A percentile compares a stretch with the other conserved stretches of the same genome.
These are phyloP conservation scores for Phalacrocorax pelagicus DNA, from an alignment of 2,113 vertebrate genomes.

Conservation along the genomic window DNA sequence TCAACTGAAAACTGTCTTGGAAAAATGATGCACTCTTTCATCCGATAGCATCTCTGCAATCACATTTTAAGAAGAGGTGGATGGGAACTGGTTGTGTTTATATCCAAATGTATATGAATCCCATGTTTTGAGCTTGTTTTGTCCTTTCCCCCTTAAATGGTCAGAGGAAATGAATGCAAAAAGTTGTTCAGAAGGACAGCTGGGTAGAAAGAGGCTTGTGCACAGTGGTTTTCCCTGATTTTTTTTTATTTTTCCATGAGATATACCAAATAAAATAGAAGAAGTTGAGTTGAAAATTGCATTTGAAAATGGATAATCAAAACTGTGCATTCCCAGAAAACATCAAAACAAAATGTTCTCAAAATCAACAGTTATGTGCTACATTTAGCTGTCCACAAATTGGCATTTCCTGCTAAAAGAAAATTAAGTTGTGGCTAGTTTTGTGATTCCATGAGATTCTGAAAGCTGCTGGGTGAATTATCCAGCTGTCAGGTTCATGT, in stretches of 20 bases:
- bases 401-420: not conserved
- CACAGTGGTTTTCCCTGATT: not conserved
- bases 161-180: not conserved
- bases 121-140: not conserved
- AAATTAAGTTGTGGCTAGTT: not conserved
- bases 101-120: not conserved
- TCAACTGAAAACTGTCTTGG: not conserved
- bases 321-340: not conserved
- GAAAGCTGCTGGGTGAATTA: constrained; percentile 13
- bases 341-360: not conserved
- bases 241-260: not conserved
- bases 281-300: not conserved
- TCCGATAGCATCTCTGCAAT: not conserved
- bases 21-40: not conserved
- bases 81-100: not conserved
- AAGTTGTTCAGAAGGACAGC: not conserved
- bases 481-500: not conserved
- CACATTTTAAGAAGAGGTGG: not conserved
- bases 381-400: not conserved
- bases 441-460: not conserved
- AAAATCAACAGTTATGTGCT: not conserved
- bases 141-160: not conserved
- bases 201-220: not conserved
- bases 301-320: not conserved
- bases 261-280: not conserved